Conservation (phyloP, 2,797 vertebrate species). For the Anguilla marmorata region DNA sequence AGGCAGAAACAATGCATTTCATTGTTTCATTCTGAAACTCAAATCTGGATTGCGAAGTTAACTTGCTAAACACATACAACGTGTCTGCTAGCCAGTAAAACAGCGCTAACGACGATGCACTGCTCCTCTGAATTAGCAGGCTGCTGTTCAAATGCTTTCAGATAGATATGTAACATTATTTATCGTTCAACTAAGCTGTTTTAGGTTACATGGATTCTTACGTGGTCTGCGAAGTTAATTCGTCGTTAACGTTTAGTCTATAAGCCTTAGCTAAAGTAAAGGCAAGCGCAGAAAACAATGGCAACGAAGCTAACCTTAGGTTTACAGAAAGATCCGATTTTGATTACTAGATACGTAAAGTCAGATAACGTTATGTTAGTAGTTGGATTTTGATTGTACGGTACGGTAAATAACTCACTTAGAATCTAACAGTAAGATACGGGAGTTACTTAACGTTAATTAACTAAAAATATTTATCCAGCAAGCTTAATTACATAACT, state of each 20-base stretch:
- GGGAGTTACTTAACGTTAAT: background rate
- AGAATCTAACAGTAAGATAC: too few relatives aligned
- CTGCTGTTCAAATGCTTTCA: background rate
- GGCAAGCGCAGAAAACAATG: background rate
- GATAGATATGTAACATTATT: too few relatives aligned
- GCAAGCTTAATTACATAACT: background rate
- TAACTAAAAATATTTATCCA: background rate
- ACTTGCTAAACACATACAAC: constrained; percentile 49
- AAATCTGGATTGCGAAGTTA: constrained; percentile 46
- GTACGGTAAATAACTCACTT: too few relatives aligned
- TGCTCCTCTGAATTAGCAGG: background rate
- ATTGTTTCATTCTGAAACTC: background rate
- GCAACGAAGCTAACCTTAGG: background rate
- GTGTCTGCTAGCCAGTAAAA: background rate
- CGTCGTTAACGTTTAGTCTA: background rate
- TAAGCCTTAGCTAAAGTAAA: background rate
- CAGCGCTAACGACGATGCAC: background rate
- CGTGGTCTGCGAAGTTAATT: background rate
- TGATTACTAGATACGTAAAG: background rate
- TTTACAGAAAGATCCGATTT: background rate
- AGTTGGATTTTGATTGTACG: too few relatives aligned
- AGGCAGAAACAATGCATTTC: background rate
- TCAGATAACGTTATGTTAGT: background rate
- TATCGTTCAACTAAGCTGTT: background rate
- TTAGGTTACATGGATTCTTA: background rate